phyloP scores from a whole-genome alignment of 2,113 vertebrate genomes.

The Nematolebias whitei region DNA sequence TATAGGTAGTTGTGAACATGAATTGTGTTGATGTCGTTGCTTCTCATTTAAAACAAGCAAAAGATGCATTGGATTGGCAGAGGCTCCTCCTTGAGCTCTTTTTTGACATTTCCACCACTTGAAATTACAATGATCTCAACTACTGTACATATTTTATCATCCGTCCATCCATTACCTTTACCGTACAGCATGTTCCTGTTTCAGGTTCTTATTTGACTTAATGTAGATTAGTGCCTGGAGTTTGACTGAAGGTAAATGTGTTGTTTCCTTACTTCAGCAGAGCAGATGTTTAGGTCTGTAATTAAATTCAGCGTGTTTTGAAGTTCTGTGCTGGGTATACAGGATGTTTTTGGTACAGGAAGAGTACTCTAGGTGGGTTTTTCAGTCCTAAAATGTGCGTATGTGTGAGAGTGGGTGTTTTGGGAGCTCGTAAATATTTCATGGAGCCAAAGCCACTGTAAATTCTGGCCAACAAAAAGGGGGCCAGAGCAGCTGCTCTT shows the following conservation, averaged over 20 bases:
- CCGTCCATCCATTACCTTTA: too few species aligned
- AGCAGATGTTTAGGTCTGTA: conserved; percentile 49
- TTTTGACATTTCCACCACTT: neutral
- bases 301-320: conserved; percentile 23
- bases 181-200: neutral
- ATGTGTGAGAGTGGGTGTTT: conserved; percentile 71
- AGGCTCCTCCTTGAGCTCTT: neutral
- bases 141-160: too few species aligned
- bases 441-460: conserved; percentile 79
- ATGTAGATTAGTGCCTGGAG: neutral
- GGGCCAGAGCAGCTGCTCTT: conserved; percentile 71
- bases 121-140: neutral
- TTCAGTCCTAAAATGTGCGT: conserved; percentile 57
- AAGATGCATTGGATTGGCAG: neutral
- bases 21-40: neutral
- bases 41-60: neutral
- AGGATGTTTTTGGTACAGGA: conserved; percentile 57
- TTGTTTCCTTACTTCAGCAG: conserved; percentile 12
- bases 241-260: conserved; percentile 22
- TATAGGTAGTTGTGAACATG: neutral
- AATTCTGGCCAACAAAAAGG: conserved; percentile 78
- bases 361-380: conserved; percentile 52
- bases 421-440: conserved; percentile 82
- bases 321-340: conserved; percentile 44
- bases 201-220: neutral